phyloP scores from a whole-genome alignment of 2,888 invertebrate genomes.

The Bellardia bayeri region DNA sequence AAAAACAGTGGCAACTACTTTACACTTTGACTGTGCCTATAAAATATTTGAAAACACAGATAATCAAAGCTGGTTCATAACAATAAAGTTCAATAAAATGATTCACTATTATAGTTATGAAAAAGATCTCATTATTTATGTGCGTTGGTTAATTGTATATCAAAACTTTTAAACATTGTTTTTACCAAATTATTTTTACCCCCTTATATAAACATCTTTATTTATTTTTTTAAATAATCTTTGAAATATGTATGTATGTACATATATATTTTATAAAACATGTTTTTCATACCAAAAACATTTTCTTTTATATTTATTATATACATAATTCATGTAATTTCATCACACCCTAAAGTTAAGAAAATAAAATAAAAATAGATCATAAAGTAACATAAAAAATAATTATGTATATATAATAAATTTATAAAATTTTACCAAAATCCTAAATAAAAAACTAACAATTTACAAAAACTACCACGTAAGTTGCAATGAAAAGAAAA shows the following conservation, averaged over 20 bases:
- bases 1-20: too few species aligned
- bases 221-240: conserved; percentile 2
- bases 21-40: too few species aligned
- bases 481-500: neutral
- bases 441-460: conserved; percentile 40
- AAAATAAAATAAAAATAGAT: conserved; percentile 36
- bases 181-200: too few species aligned
- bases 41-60: too few species aligned
- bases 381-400: conserved; percentile 43
- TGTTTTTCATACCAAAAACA: conserved; percentile 26
- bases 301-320: conserved; percentile 6
- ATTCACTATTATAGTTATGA: too few species aligned
- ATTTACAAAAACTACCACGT: conserved; percentile 5
- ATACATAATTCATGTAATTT: conserved; percentile 63
- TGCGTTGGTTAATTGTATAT: too few species aligned
- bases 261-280: conserved; percentile 12
- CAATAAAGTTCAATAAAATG: too few species aligned
- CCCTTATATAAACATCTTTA: too few species aligned
- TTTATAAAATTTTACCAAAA: conserved; percentile 50
- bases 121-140: too few species aligned
- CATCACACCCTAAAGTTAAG: conserved; percentile 66
- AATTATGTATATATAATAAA: neutral
- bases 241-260: conserved; percentile 18
- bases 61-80: too few species aligned
- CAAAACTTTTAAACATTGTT: too few species aligned